These are phyloP conservation scores for Pogonomyrmex californicus DNA, from an alignment of 1,140 invertebrate species.

Conservation along the genomic window DNA sequence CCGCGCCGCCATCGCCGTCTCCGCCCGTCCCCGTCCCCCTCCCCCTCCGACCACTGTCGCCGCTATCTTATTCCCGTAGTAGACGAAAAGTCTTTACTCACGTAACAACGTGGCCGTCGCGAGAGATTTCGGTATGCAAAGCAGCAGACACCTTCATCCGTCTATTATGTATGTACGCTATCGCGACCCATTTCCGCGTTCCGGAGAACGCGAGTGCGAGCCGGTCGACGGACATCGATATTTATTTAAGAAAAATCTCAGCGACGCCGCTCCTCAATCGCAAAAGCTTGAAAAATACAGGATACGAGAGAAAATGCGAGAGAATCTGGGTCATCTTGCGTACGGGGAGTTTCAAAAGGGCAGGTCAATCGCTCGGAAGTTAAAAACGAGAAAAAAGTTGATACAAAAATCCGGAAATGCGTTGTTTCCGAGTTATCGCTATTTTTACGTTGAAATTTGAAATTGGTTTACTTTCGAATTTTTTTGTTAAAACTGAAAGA, in stretches of 20 bases:
- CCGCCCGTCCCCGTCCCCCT: neutral
- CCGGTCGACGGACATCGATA: neutral
- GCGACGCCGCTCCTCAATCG: neutral
- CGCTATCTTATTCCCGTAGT: conserved; percentile 40
- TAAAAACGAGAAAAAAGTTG: no score
- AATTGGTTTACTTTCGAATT: no score
- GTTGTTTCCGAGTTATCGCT: no score
- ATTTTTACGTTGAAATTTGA: no score
- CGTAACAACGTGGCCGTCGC: conserved; percentile 52
- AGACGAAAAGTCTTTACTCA: conserved; percentile 66
- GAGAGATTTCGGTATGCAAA: conserved; percentile 61
- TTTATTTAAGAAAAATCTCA: conserved; percentile 36
- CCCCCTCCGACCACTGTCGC: conserved; percentile 2
- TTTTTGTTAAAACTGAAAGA: no score
- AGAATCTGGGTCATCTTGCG: neutral
- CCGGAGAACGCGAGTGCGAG: neutral
- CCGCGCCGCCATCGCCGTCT: neutral
- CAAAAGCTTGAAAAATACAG: neutral
- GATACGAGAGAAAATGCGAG: neutral
- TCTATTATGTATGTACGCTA: conserved; percentile 32
- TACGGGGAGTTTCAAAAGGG: no score
- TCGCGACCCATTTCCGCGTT: conserved; percentile 46
- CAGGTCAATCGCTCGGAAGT: no score
- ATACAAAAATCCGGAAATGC: no score
- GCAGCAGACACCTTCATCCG: conserved; percentile 43